phyloP scores from a whole-genome alignment of 2,797 vertebrate genomes.

The Gymnodraco acuticeps region DNA sequence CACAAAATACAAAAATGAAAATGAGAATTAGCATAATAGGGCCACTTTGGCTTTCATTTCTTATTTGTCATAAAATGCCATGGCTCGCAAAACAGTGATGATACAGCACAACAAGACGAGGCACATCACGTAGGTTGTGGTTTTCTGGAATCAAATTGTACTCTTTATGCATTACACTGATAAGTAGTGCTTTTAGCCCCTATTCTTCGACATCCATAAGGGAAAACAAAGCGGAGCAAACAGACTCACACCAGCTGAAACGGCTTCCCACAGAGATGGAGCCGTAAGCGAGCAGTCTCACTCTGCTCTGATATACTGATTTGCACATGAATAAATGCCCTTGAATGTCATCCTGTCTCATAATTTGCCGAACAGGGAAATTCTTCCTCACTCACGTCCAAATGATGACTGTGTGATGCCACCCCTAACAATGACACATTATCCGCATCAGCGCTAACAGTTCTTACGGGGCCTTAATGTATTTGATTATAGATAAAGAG shows the following conservation, averaged over 20 bases:
- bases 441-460: slow-evolving; percentile 46
- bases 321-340: slow-evolving; percentile 79
- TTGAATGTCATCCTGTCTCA: slow-evolving; percentile 73
- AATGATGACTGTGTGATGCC: slow-evolving; percentile 57
- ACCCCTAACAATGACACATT: slow-evolving; percentile 60
- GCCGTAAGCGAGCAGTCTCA: slow-evolving; percentile 54
- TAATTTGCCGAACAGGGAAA: slow-evolving; percentile 73
- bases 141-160: slow-evolving; percentile 27
- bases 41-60: slow-evolving; percentile 9
- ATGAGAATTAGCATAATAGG: no score
- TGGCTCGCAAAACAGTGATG: slow-evolving; percentile 28
- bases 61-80: slow-evolving; percentile 33
- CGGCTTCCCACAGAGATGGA: slow-evolving; percentile 57
- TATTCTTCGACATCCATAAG: slow-evolving; percentile 48
- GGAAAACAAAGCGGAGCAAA: slow-evolving; percentile 58
- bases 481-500: slow-evolving; percentile 63
- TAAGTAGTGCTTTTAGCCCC: slow-evolving; percentile 43
- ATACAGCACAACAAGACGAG: slow-evolving; percentile 24
- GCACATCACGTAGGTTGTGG: slow-evolving; percentile 15
- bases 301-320: slow-evolving; percentile 68
- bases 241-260: slow-evolving; percentile 39
- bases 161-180: slow-evolving; percentile 38
- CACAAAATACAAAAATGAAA: no score
- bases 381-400: slow-evolving; percentile 56
- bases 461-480: slow-evolving; percentile 37